Percentiles rank a stretch among this genome's conserved stretches.
phyloP scores from a whole-genome alignment of 1,140 invertebrate species.

The Pinna nobilis region DNA sequence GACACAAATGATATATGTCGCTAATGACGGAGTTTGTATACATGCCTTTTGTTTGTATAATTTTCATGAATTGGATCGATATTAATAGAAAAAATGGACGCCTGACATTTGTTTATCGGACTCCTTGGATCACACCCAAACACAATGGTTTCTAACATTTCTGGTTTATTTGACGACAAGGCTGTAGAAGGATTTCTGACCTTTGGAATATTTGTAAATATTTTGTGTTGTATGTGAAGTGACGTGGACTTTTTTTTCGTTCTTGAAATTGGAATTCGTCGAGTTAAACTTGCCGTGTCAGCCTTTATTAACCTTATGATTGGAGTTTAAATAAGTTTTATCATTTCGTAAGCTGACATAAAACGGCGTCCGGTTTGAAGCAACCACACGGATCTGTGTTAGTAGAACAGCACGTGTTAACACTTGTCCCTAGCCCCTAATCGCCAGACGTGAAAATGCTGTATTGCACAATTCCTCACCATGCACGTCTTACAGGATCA shows the following conservation, averaged over 20 bases:
- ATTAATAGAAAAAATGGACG: constrained; percentile 15
- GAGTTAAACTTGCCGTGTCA: background rate
- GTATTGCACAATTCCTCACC: background rate
- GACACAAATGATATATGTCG: constrained; percentile 5
- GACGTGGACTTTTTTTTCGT: background rate
- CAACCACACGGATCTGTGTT: no score
- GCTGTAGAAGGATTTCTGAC: background rate
- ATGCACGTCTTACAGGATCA: background rate
- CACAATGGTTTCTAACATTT: background rate
- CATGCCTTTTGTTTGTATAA: background rate
- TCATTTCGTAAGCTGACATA: no score
- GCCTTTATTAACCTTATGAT: no score
- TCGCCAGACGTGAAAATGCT: background rate
- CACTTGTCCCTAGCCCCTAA: constrained; percentile 3
- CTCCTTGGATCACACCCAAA: constrained; percentile 3
- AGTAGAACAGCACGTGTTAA: no score
- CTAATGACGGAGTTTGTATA: constrained; percentile 22
- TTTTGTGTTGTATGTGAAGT: background rate
- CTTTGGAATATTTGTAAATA: background rate
- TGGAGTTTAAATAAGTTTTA: no score
- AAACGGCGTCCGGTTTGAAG: no score
- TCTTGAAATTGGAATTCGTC: constrained; percentile 11
- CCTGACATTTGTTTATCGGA: constrained; percentile 2
- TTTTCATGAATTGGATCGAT: constrained; percentile 9
- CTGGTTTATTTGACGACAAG: background rate